A percentile compares a stretch with the other conserved stretches of the same genome.
Evolutionary conservation across 2,888 invertebrate species (phyloP).

Genomic region (Onthophagus sagittarius): DNA sequence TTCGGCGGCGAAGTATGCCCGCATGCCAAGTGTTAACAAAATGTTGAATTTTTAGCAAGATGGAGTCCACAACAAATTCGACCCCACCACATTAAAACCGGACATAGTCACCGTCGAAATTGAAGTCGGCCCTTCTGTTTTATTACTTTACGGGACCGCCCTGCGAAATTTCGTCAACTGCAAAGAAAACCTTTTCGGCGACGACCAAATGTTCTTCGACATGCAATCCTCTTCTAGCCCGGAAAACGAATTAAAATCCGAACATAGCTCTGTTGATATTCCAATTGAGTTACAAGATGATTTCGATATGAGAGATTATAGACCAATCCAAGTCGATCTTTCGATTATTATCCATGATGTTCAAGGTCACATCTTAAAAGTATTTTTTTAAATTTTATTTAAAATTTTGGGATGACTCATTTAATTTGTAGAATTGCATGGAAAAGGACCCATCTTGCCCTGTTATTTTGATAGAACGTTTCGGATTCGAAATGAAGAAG

Average conservation of each 20-base stretch:
- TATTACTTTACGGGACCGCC: slow-evolving; percentile 88
- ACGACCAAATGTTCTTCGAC: slow-evolving; percentile 90
- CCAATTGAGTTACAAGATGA: slow-evolving; percentile 76
- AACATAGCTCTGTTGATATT: slow-evolving; percentile 60
- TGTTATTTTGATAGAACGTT: slow-evolving; percentile 79
- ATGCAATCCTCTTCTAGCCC: slow-evolving; percentile 56
- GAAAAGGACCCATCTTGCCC: slow-evolving; percentile 90
- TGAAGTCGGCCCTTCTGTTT: slow-evolving; percentile 90
- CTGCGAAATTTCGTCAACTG: slow-evolving; percentile 85
- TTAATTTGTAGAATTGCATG: slow-evolving; percentile 66
- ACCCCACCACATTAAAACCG: slow-evolving; percentile 78
- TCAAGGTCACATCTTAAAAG: slow-evolving; percentile 87
- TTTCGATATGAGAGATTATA: slow-evolving; percentile 83
- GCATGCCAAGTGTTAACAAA: too few relatives aligned
- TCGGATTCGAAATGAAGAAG: slow-evolving; percentile 98
- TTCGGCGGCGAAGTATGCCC: too few relatives aligned
- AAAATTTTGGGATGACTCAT: not conserved
- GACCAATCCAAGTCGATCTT: slow-evolving; percentile 88
- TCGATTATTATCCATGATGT: slow-evolving; percentile 93
- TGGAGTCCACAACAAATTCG: slow-evolving; percentile 74
- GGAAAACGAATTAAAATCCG: slow-evolving; percentile 56
- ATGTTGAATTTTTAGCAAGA: too few relatives aligned
- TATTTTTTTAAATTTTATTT: slow-evolving; percentile 32
- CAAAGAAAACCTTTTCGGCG: slow-evolving; percentile 96
- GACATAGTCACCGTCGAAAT: slow-evolving; percentile 90